Evolutionary conservation across 2,113 vertebrate genomes (phyloP), one percentile per base, ranked within the genome.

Genomic region (Picathartes gymnocephalus): DNA sequence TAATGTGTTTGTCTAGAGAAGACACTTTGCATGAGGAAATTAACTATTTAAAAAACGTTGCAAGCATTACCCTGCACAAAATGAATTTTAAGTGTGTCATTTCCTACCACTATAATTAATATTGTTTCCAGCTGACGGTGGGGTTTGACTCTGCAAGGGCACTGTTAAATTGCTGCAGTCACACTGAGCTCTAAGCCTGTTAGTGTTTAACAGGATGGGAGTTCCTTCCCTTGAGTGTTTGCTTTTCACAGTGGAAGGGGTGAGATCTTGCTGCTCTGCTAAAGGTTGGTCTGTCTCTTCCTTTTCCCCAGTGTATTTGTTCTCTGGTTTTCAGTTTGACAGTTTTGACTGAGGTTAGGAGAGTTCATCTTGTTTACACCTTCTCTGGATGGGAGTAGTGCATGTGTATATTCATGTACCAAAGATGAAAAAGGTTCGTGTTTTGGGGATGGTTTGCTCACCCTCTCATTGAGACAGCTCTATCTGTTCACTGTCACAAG

Each of bases 91-190:
- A 89, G 73, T 48, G 65, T 10, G 12, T 40, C 5, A 8, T 81
- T 90, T 88, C 37, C 18, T 39, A 15, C 33, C 27, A 9, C 54
- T 61, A 1, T 81, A 81, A 94, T 96, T 93, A 76, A 74, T 81
- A 73, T 84, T 83, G 74, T 86, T 93, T 92, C 93, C 81, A 90
- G 66, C 71, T 86, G 83, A 82, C 0, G 1, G 60, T 40, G 4
- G 5, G 31, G 79, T 92, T 68, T 79, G 58, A 42, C 84, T 89
- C 80, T 8, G 20, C 93, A 95, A 97, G 93, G 94, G 96, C 96
- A 31, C 61, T 68, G 64, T 35, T 91, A 91, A 96, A 96, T 92
- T 78, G 83, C 80, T 93, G 74, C 68, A 78, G 78, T 80, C 90
- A 95, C 81, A 70, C 74, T 15, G 28, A 92, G 42, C 68, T 65